Conservation (phyloP, 2,888 invertebrate genomes). For the Lymantria dispar region DNA sequence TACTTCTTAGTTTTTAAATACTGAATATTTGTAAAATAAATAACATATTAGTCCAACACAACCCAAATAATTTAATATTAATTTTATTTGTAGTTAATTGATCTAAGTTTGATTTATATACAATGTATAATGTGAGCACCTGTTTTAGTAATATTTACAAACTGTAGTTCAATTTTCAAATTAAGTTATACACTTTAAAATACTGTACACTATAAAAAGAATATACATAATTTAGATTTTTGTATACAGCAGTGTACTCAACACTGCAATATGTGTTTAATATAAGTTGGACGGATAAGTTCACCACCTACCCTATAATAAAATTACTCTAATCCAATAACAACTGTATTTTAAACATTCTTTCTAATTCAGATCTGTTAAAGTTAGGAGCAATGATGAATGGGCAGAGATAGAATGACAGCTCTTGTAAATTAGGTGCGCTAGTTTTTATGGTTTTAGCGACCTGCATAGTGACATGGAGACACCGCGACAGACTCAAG, state of each 20-base stretch:
- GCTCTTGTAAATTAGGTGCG: conserved; percentile 73
- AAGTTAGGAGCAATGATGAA: conserved; percentile 74
- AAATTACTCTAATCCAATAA: conserved; percentile 65
- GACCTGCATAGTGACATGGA: conserved; percentile 75
- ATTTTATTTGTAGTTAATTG: conserved; percentile 1
- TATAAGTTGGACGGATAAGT: conserved; percentile 50
- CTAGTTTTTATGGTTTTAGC: conserved; percentile 72
- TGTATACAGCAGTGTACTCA: conserved; percentile 16
- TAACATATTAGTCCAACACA: conserved; percentile 40
- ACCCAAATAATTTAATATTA: conserved; percentile 23
- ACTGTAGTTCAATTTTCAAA: neutral
- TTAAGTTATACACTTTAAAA: neutral
- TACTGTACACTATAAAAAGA: neutral
- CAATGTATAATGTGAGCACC: neutral
- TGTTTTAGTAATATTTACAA: neutral
- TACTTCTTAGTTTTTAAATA: conserved; percentile 37
- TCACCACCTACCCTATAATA: conserved; percentile 40
- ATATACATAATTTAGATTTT: neutral
- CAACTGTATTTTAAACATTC: conserved; percentile 76
- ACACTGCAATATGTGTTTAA: conserved; percentile 13
- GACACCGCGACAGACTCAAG: conserved; percentile 73
- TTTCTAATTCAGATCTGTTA: conserved; percentile 70
- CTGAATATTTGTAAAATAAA: conserved; percentile 27
- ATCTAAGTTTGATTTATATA: conserved; percentile 2
- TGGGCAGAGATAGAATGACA: conserved; percentile 77